Evolutionary conservation across 2,888 invertebrate genomes (phyloP).

Genomic region (Aporophyla nigra): DNA sequence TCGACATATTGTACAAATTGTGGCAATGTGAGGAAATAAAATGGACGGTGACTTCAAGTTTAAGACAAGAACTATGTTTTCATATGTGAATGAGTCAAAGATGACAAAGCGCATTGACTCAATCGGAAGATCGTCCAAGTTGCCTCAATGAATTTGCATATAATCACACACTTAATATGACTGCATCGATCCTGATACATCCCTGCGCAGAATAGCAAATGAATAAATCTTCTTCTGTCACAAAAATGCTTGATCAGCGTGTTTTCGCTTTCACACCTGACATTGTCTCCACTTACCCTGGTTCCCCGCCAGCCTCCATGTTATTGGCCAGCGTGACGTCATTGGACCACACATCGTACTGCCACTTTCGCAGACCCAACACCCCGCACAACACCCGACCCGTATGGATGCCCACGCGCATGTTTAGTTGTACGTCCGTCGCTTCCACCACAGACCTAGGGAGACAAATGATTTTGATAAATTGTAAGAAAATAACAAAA

Average conservation of each 20-base stretch:
- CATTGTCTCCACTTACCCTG: conserved; percentile 92
- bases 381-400: conserved; percentile 97
- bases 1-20: conserved; percentile 28
- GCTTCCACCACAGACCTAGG: conserved; percentile 96
- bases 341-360: conserved; percentile 98
- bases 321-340: conserved; percentile 97
- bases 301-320: conserved; percentile 97
- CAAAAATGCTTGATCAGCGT: background rate
- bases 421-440: conserved; percentile 97
- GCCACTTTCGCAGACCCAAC: conserved; percentile 97
- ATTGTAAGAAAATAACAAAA: background rate
- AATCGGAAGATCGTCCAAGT: conserved; percentile 21
- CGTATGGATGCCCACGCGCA: conserved; percentile 98
- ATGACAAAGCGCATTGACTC: conserved; percentile 19
- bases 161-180: background rate
- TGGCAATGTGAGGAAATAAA: conserved; percentile 6
- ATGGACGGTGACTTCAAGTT: background rate
- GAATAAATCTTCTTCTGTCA: background rate
- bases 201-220: background rate
- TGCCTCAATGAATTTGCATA: conserved; percentile 12
- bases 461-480: background rate
- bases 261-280: background rate
- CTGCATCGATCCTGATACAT: background rate
- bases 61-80: background rate
- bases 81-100: conserved; percentile 13